These are phyloP conservation scores for Brachionichthys hirsutus DNA, from an alignment of 2,113 vertebrate species.

Conservation along the genomic window DNA sequence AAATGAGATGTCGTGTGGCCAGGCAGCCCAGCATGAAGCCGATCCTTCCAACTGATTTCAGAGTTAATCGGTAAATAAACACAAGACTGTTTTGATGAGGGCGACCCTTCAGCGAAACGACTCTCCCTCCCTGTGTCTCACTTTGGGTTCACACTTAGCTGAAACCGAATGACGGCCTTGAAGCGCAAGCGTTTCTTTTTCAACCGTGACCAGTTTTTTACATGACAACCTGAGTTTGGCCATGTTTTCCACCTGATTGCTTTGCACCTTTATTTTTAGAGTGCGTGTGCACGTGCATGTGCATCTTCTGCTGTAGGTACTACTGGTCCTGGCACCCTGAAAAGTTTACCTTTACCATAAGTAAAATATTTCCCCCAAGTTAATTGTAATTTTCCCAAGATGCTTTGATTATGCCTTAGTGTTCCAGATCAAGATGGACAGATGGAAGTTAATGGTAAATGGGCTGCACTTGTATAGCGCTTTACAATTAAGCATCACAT, in stretches of 20 bases:
- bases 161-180: too few species aligned
- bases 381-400: background rate
- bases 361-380: constrained; percentile 7
- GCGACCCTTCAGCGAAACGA: too few species aligned
- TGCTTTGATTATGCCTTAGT: background rate
- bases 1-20: constrained; percentile 19
- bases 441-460: constrained; percentile 25
- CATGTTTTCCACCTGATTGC: background rate
- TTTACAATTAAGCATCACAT: too few species aligned
- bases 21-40: constrained; percentile 28
- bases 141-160: constrained; percentile 35
- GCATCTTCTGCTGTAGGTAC: too few species aligned
- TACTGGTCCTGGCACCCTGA: too few species aligned
- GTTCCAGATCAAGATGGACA: background rate
- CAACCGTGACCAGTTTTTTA: too few species aligned
- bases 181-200: background rate
- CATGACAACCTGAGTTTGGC: background rate
- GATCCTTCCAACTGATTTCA: constrained; percentile 2
- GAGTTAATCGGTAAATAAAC: too few species aligned
- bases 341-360: background rate
- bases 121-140: background rate
- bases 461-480: too few species aligned
- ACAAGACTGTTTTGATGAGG: too few species aligned
- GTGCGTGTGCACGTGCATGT: too few species aligned
- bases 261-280: background rate